These are phyloP conservation scores for Drosophila cognata DNA, from an alignment of 2,888 invertebrate genomes.

Conservation along the genomic window DNA sequence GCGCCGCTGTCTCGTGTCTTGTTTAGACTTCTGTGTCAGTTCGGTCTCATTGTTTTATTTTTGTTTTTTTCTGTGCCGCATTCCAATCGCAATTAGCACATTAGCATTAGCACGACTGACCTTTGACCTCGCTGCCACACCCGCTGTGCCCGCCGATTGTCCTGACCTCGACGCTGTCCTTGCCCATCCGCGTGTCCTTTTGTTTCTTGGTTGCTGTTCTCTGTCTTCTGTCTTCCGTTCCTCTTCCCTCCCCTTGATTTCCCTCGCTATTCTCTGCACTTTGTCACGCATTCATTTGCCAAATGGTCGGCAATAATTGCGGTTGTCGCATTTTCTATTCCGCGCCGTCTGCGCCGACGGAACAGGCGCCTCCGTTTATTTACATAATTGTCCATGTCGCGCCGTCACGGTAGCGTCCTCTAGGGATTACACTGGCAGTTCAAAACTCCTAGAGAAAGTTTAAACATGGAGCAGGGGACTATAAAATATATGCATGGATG, in stretches of 20 bases:
- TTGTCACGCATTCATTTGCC: slow-evolving; percentile 76
- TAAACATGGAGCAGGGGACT: slow-evolving; percentile 11
- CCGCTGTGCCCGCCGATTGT: slow-evolving; percentile 64
- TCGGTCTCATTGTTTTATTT: slow-evolving; percentile 17
- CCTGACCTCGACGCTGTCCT: slow-evolving; percentile 66
- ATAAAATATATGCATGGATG: slow-evolving; percentile 26
- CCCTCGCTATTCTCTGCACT: slow-evolving; percentile 45
- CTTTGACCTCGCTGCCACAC: slow-evolving; percentile 80
- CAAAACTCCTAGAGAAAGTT: background rate
- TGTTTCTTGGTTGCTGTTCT: slow-evolving; percentile 14
- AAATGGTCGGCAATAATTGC: slow-evolving; percentile 75
- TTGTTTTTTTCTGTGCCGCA: slow-evolving; percentile 18
- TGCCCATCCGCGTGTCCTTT: slow-evolving; percentile 33
- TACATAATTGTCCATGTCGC: slow-evolving; percentile 78
- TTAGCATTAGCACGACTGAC: slow-evolving; percentile 73
- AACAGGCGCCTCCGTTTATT: slow-evolving; percentile 72
- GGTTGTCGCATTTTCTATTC: slow-evolving; percentile 72
- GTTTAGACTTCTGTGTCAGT: slow-evolving; percentile 49
- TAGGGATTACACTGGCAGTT: slow-evolving; percentile 13
- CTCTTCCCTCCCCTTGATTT: slow-evolving; percentile 11
- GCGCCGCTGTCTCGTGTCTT: slow-evolving; percentile 68
- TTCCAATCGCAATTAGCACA: slow-evolving; percentile 74
- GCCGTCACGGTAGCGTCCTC: slow-evolving; percentile 51
- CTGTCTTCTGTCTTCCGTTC: slow-evolving; percentile 1
- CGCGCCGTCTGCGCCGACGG: slow-evolving; percentile 43